Conservation (phyloP, 2,113 vertebrate species). For the Rana temporaria region DNA sequence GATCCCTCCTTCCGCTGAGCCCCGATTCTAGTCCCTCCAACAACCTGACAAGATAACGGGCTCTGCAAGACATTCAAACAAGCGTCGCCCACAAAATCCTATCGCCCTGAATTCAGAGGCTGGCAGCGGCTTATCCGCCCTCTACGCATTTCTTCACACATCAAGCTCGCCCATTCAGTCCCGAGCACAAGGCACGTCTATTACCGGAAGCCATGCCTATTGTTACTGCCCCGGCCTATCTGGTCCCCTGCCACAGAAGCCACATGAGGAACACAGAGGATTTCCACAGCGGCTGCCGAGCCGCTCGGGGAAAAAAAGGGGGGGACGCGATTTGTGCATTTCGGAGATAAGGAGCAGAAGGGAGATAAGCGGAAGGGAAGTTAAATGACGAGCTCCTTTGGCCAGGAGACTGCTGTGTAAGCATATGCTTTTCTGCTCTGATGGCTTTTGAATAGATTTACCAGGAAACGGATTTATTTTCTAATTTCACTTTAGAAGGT, state of each 20-base stretch:
- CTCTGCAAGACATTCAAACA: too few species aligned
- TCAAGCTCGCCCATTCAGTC: neutral
- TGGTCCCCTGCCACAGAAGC: neutral
- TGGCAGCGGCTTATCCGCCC: neutral
- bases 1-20: too few species aligned
- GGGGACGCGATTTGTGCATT: constrained; percentile 7
- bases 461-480: constrained; percentile 38
- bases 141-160: neutral
- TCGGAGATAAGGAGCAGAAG: constrained; percentile 13
- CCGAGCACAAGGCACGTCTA: neutral
- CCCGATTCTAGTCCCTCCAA: too few species aligned
- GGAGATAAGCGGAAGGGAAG: neutral
- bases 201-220: neutral
- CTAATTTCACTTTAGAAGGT: constrained; percentile 34
- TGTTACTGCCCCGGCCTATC: neutral
- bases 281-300: constrained; percentile 5
- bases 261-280: constrained; percentile 9
- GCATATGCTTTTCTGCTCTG: constrained; percentile 19
- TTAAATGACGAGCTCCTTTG: neutral
- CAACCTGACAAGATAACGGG: too few species aligned
- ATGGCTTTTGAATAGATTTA: constrained; percentile 27
- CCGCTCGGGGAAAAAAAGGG: neutral
- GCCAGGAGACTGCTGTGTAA: constrained; percentile 22
- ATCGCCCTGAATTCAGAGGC: too few species aligned
- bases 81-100: too few species aligned